Conservation (phyloP, 2,113 vertebrate genomes). For the Pelobates fuscus region DNA sequence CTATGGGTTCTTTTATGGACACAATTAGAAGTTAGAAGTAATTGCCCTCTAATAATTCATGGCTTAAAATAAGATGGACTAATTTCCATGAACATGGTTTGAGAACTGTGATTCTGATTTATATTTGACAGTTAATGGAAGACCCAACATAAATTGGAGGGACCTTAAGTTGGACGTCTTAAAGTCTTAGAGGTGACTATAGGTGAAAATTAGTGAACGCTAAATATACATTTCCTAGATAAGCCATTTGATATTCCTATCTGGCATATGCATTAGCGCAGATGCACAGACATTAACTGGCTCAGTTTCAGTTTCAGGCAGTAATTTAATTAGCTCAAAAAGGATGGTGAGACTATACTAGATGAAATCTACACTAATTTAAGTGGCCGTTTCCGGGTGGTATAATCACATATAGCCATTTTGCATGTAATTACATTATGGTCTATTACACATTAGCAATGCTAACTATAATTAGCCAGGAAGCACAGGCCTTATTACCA, state of each 20-base stretch:
- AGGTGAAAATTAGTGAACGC: background rate
- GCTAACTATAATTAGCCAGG: constrained; percentile 18
- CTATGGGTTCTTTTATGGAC: too few species aligned
- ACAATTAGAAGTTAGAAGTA: too few species aligned
- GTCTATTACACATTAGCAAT: constrained; percentile 7
- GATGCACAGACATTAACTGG: constrained; percentile 23
- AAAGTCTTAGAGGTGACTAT: too few species aligned
- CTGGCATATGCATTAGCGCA: background rate
- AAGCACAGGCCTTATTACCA: constrained; percentile 2
- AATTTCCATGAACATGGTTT: too few species aligned
- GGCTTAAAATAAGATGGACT: too few species aligned
- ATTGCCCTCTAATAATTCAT: too few species aligned
- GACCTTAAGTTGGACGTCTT: too few species aligned
- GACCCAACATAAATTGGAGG: too few species aligned
- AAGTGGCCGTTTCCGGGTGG: constrained; percentile 31
- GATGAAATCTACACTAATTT: constrained; percentile 19
- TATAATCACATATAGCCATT: constrained; percentile 17
- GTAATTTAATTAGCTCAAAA: constrained; percentile 23
- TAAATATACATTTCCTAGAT: background rate
- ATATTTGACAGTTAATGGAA: too few species aligned
- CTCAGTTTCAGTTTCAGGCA: constrained; percentile 25
- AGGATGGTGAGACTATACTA: constrained; percentile 12
- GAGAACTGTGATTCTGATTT: too few species aligned
- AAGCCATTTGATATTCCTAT: too few species aligned
- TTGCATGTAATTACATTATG: constrained; percentile 24